Percentiles rank a stretch among this genome's conserved stretches.
Evolutionary conservation across 35 echinoderm and acorn worm species (phyloP).

Genomic region (Stichopus chloronotus): DNA sequence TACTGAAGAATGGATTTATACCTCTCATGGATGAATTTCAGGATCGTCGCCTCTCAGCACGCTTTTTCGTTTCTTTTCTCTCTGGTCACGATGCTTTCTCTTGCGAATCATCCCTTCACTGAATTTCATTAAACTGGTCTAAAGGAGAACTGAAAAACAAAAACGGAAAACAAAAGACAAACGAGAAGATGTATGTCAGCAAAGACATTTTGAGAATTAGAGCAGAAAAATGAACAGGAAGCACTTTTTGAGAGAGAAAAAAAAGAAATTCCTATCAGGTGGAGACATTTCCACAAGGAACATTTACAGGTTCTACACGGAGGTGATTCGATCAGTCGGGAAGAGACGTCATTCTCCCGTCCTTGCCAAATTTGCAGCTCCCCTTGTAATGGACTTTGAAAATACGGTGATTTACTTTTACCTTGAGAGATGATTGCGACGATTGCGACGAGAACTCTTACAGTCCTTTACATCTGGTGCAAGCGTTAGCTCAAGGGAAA

Average conservation of each 20-base stretch:
- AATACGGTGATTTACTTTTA: neutral
- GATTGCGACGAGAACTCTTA: neutral
- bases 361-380: neutral
- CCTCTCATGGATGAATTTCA: too few species aligned
- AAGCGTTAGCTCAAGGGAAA: neutral
- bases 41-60: too few species aligned
- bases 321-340: neutral
- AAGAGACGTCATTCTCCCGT: neutral
- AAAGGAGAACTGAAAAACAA: too few species aligned
- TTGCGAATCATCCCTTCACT: too few species aligned
- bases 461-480: neutral
- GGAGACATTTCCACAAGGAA: neutral
- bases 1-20: too few species aligned
- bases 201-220: neutral
- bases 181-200: neutral
- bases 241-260: neutral
- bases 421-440: neutral
- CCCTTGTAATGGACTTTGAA: neutral
- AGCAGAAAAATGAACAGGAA: neutral
- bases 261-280: neutral
- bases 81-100: too few species aligned
- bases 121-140: too few species aligned
- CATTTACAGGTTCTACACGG: neutral
- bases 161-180: too few species aligned
- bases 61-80: too few species aligned